phyloP scores from a whole-genome alignment of 2,113 vertebrate species.

The Coryphaenoides rupestris region DNA sequence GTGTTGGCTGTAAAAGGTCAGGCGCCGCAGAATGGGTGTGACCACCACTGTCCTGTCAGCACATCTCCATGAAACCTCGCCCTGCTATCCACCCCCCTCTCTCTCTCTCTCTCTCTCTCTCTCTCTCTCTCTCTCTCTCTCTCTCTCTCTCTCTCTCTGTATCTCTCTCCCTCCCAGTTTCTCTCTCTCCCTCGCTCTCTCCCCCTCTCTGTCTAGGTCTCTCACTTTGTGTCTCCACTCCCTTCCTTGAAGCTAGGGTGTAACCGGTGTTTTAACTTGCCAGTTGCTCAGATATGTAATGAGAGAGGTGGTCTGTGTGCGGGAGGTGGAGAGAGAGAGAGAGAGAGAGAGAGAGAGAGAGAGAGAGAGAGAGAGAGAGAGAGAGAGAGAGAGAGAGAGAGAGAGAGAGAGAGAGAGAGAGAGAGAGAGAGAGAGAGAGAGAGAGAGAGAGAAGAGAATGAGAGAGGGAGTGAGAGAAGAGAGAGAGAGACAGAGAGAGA shows the following conservation, averaged over 20 bases:
- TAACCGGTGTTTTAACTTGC: constrained; percentile 61
- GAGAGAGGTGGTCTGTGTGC: constrained; percentile 36
- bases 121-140: constrained; percentile 41
- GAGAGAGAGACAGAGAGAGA: too few species aligned
- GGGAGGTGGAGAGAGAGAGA: constrained; percentile 21
- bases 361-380: constrained; percentile 34
- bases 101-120: constrained; percentile 24
- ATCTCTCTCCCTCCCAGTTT: background rate
- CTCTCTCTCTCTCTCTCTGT: background rate
- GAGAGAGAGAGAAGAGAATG: too few species aligned
- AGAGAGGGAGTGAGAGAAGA: constrained; percentile 24
- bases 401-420: too few species aligned
- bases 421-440: too few species aligned
- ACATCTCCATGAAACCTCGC: constrained; percentile 58
- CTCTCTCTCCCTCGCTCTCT: constrained; percentile 4
- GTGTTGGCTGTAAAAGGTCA: constrained; percentile 63
- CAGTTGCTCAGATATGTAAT: constrained; percentile 64
- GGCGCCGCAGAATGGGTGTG: constrained; percentile 68
- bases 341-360: constrained; percentile 12
- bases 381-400: too few species aligned
- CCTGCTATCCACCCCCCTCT: constrained; percentile 36
- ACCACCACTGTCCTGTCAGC: constrained; percentile 66
- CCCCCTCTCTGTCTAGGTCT: constrained; percentile 2
- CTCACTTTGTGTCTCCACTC: constrained; percentile 38
- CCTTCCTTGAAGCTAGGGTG: constrained; percentile 62